phyloP scores from a whole-genome alignment of 2,797 vertebrate species.

The Heteromormyrus szaboi region DNA sequence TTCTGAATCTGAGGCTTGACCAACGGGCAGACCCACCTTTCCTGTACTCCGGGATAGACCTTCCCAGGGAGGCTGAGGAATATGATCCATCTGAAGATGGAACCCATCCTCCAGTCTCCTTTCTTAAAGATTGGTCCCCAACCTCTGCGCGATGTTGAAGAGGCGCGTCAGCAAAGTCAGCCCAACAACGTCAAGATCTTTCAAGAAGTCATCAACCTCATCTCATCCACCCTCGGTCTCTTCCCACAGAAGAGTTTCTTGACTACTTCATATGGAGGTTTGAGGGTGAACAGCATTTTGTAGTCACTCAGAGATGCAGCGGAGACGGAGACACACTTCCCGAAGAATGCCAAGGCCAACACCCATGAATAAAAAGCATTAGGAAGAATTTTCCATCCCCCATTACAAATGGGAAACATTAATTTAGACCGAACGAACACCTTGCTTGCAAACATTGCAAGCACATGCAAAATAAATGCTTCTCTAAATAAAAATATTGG shows the following conservation, averaged over 20 bases:
- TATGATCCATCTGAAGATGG: not conserved
- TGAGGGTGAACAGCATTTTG: constrained; percentile 24
- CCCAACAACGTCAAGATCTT: not conserved
- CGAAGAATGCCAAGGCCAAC: constrained; percentile 29
- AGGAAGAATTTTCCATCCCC: constrained; percentile 59
- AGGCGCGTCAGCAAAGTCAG: not conserved
- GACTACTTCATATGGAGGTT: not conserved
- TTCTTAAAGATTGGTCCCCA: not conserved
- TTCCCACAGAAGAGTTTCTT: not conserved
- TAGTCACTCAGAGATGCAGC: constrained; percentile 7
- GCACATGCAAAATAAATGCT: not conserved
- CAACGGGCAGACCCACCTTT: not conserved
- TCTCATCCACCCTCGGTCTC: not conserved
- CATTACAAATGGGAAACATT: constrained; percentile 52
- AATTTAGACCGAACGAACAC: constrained; percentile 55
- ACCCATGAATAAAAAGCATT: constrained; percentile 46
- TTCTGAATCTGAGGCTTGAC: not conserved
- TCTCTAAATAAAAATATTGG: not conserved
- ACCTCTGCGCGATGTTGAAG: not conserved
- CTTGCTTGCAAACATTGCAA: not conserved
- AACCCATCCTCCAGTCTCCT: not conserved
- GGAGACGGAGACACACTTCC: not conserved
- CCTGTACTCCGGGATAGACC: not conserved
- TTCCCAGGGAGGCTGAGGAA: not conserved
- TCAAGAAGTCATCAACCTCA: not conserved